Percentiles rank a stretch among this genome's conserved stretches.
Evolutionary conservation across 1,140 invertebrate genomes (phyloP).

Genomic region (Trichonephila clavipes): DNA sequence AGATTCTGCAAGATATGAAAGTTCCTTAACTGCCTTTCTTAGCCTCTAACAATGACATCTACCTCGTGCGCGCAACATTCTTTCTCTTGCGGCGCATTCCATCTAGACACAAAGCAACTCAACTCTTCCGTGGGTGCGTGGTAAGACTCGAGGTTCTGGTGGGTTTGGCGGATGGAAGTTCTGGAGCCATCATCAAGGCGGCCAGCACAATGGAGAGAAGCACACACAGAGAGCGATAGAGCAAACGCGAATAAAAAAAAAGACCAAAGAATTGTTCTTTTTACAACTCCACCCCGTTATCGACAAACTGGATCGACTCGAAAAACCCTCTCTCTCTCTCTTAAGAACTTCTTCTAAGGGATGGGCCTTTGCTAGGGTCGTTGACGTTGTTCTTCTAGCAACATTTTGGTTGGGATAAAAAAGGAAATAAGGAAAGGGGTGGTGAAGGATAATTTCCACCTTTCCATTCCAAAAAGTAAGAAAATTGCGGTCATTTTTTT

Average conservation of each 20-base stretch:
- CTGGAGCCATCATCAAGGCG: conserved; percentile 30
- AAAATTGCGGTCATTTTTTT: conserved; percentile 4
- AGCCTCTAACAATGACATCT: neutral
- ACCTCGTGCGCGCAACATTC: neutral
- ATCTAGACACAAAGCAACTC: neutral
- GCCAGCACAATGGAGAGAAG: conserved; percentile 32
- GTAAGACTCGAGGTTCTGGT: conserved; percentile 8
- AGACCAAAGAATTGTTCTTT: conserved; percentile 19
- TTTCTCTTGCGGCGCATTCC: neutral
- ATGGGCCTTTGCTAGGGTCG: conserved; percentile 52
- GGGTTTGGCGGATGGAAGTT: conserved; percentile 50
- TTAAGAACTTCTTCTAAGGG: conserved; percentile 3
- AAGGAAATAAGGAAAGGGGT: neutral
- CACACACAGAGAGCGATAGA: neutral
- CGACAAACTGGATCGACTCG: conserved; percentile 66
- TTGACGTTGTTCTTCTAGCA: conserved; percentile 45
- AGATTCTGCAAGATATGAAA: neutral
- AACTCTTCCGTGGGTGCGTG: neutral
- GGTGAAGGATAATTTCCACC: conserved; percentile 52
- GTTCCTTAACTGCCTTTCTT: neutral
- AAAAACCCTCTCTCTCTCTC: conserved; percentile 3
- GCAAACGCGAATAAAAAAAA: neutral
- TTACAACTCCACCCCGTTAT: conserved; percentile 59
- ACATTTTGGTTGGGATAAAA: conserved; percentile 29
- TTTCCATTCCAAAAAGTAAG: conserved; percentile 53